Evolutionary conservation across 2,888 invertebrate genomes (phyloP), one percentile per base, ranked within the genome.

Genomic region (Glyphotaelius pellucidus): DNA sequence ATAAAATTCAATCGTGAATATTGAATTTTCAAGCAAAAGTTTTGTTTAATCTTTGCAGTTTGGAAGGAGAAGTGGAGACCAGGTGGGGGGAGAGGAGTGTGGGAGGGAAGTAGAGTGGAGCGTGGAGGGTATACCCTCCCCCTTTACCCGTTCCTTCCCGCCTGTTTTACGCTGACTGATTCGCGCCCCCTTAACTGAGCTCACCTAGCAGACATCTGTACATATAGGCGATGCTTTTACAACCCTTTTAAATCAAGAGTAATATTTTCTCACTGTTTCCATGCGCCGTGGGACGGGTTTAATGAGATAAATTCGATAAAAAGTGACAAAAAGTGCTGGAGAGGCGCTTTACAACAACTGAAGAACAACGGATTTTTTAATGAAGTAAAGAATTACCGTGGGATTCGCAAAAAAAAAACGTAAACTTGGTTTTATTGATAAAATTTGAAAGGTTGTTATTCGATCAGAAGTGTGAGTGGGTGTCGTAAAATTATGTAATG

Each of bases 41-140:
- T 79, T 89, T 89, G 88, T 89, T 89, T 89, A 89, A 89, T 79
- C 88, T 89, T 89, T 89, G 88, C 88, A 89, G 88, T 89, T 89
- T 32, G 88, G 19, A 89, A 79, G 25, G 88, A 79, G 67, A n/a
- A 80, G 80, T 79, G 31, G 38, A 14, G 86, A 86, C 47, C 47
- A 30, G 47, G 25, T 30, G 35, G 86, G 9, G 86, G 25, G 25
- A 31, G 15, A n/a, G n/a, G 35, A 35, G 67, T 30, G 47, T 14
- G 5, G 4, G 87, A 52, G 31, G 52, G 67, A 47, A 15, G 47
- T 15, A 47, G 47, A 47, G 47, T 47, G 4, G 67, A 52, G 31
- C 12, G 67, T 31, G 35, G 32, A 4, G 35, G 86, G 42, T 86
- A 47, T 14, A 89, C 31, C 86, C 79, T 30, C 19, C 67, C 30